phyloP scores from a whole-genome alignment of 35 echinoderm and acorn worm genomes.

The Heliocidaris erythrogramma region DNA sequence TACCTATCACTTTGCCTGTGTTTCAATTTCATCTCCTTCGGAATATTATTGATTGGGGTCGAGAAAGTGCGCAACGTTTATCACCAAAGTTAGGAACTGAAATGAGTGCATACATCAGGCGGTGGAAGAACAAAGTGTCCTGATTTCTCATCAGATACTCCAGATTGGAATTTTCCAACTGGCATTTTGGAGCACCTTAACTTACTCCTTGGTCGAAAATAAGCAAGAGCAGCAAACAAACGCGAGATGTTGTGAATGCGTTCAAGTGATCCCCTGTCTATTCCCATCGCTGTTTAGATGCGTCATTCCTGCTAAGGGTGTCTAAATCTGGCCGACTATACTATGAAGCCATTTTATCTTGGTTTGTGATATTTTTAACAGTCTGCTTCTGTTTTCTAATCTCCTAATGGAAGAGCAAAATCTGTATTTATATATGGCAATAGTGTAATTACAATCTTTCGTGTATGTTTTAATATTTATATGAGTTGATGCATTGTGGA shows the following conservation, averaged over 20 bases:
- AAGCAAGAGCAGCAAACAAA: neutral
- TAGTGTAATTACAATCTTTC: neutral
- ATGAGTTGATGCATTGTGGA: too few relatives aligned
- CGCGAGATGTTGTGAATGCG: neutral
- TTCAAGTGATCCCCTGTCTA: neutral
- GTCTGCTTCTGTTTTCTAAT: neutral
- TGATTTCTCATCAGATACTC: neutral
- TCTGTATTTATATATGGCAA: neutral
- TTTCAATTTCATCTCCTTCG: slow-evolving; percentile 29
- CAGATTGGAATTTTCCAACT: neutral
- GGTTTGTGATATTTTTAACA: neutral
- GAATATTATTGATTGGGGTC: neutral
- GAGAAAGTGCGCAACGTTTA: neutral
- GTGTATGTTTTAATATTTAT: neutral
- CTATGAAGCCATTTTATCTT: neutral
- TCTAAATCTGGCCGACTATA: neutral
- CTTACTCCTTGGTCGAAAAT: neutral
- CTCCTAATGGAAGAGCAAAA: neutral
- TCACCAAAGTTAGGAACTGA: neutral
- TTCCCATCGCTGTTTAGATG: neutral
- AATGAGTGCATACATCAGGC: neutral
- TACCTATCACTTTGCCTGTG: neutral
- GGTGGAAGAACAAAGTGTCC: neutral
- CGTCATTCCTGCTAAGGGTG: neutral
- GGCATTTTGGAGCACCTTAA: neutral